Evolutionary conservation across 2,797 vertebrate genomes (phyloP).

Genomic region (Anguilla marmorata): DNA sequence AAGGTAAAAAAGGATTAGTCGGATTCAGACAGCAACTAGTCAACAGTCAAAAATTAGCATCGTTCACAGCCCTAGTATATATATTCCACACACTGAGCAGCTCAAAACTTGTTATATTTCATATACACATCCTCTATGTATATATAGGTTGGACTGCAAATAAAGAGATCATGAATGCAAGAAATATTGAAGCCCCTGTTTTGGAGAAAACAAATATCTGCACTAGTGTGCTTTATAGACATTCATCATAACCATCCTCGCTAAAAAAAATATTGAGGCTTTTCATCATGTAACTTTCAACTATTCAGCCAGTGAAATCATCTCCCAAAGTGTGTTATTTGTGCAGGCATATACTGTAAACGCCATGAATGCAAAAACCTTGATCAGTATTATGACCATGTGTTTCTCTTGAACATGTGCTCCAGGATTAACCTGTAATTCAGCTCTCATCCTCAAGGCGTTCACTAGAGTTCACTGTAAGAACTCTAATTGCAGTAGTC

Average conservation of each 20-base stretch:
- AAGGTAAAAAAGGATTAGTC: no score
- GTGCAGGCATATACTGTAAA: slow-evolving; percentile 3
- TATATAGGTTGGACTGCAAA: background rate
- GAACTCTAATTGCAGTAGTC: no score
- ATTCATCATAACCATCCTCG: background rate
- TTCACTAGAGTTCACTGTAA: no score
- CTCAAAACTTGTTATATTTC: background rate
- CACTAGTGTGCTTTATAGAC: background rate
- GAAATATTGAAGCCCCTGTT: background rate
- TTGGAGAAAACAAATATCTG: background rate
- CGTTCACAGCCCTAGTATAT: no score
- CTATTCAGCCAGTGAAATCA: slow-evolving; percentile 8
- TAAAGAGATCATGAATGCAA: background rate
- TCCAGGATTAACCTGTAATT: background rate
- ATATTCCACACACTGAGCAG: no score
- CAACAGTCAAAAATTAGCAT: no score
- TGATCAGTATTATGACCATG: background rate
- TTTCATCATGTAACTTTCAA: background rate
- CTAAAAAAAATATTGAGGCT: background rate
- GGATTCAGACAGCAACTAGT: no score
- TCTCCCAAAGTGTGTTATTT: slow-evolving; percentile 25
- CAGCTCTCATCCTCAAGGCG: no score
- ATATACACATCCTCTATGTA: background rate
- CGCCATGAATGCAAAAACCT: slow-evolving; percentile 17
- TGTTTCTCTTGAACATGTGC: background rate